Evolutionary conservation across 2,888 invertebrate species (phyloP).

Genomic region (Julus scandinavius): DNA sequence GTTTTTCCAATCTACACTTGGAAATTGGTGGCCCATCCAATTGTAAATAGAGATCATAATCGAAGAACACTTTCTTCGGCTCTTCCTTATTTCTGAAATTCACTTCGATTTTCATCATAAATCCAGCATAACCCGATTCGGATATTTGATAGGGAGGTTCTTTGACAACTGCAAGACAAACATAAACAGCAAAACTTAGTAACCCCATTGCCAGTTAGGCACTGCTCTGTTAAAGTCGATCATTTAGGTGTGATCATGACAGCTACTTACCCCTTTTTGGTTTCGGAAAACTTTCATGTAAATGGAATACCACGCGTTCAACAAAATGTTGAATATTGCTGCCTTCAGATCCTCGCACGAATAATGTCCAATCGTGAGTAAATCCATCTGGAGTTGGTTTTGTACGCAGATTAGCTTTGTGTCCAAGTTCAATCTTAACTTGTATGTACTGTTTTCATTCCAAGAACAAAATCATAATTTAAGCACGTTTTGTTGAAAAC

Average conservation of each 20-base stretch:
- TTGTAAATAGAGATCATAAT: slow-evolving; percentile 87
- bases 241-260: not conserved
- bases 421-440: slow-evolving; percentile 92
- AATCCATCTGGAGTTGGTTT: slow-evolving; percentile 89
- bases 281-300: slow-evolving; percentile 92
- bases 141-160: slow-evolving; percentile 90
- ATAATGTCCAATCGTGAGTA: slow-evolving; percentile 98
- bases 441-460: slow-evolving; percentile 69
- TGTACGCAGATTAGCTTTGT: slow-evolving; percentile 82
- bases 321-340: slow-evolving; percentile 90
- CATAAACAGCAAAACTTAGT: slow-evolving; percentile 45
- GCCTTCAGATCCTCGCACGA: slow-evolving; percentile 87
- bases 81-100: slow-evolving; percentile 84
- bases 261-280: slow-evolving; percentile 82
- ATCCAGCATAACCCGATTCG: slow-evolving; percentile 97
- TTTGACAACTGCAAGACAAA: slow-evolving; percentile 78
- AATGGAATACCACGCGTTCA: slow-evolving; percentile 87
- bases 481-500: not conserved
- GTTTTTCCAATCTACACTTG: slow-evolving; percentile 80
- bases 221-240: not conserved
- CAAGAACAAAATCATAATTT: slow-evolving; percentile 50
- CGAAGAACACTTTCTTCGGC: slow-evolving; percentile 79
- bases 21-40: slow-evolving; percentile 77
- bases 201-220: not conserved
- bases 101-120: slow-evolving; percentile 88